Evolutionary conservation across 2,888 invertebrate species (phyloP).

Genomic region (Rhagonycha fulva): DNA sequence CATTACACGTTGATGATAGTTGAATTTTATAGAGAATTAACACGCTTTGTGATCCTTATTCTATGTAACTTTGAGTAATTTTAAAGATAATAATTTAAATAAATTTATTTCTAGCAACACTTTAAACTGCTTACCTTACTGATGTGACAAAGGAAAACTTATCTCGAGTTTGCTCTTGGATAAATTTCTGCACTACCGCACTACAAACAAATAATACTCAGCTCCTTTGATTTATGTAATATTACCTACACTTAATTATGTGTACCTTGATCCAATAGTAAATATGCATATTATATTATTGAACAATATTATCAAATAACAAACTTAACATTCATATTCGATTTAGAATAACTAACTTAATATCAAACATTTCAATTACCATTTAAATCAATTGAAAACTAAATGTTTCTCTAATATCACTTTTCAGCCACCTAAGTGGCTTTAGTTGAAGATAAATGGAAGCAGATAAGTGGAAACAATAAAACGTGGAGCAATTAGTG

Average conservation of each 20-base stretch:
- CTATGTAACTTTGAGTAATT: conserved; percentile 6
- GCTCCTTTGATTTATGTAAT: neutral
- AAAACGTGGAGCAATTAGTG: neutral
- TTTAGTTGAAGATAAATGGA: neutral
- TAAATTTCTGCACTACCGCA: conserved; percentile 14
- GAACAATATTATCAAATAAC: neutral
- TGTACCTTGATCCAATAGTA: neutral
- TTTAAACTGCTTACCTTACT: conserved; percentile 10
- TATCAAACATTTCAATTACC: neutral
- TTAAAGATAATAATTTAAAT: conserved; percentile 16
- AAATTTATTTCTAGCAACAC: conserved; percentile 15
- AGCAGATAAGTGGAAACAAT: neutral
- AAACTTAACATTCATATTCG: neutral
- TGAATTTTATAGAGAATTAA: conserved; percentile 7
- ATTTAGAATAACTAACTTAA: neutral
- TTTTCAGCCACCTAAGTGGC: neutral
- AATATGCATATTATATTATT: too few species aligned
- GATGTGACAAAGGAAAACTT: conserved; percentile 4
- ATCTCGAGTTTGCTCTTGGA: conserved; percentile 3
- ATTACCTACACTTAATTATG: neutral
- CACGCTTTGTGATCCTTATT: conserved; percentile 10
- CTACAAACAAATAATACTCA: neutral
- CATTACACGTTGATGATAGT: conserved; percentile 3
- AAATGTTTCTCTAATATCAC: neutral
- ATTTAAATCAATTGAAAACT: neutral